These are phyloP conservation scores for Drosophila elegans DNA, from an alignment of 1,140 invertebrate species.

Conservation along the genomic window DNA sequence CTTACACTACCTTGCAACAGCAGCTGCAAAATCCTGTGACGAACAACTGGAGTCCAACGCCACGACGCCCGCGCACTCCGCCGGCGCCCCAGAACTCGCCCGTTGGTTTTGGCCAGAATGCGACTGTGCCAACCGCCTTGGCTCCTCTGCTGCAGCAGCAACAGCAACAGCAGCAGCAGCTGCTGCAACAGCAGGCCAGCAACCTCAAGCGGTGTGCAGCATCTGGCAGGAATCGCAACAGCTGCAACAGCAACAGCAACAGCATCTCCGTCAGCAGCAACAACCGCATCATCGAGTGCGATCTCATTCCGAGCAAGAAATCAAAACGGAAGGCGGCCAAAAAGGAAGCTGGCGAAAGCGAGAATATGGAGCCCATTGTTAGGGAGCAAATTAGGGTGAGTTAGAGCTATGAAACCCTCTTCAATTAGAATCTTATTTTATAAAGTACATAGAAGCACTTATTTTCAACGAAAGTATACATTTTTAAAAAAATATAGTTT, in stretches of 20 bases:
- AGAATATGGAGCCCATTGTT: conserved; percentile 48
- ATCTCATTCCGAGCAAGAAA: conserved; percentile 82
- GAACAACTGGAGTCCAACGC: conserved; percentile 62
- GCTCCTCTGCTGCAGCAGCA: conserved; percentile 63
- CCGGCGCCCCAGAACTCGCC: conserved; percentile 78
- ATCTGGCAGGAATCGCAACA: conserved; percentile 34
- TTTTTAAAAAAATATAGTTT: too few relatives aligned
- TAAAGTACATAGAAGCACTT: too few relatives aligned
- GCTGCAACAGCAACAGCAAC: conserved; percentile 60
- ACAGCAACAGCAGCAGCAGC: conserved; percentile 37
- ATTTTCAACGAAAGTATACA: too few relatives aligned
- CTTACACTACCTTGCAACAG: conserved; percentile 39
- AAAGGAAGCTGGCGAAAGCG: conserved; percentile 42
- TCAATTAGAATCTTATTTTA: too few relatives aligned
- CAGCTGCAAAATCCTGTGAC: conserved; percentile 36
- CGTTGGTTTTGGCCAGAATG: conserved; percentile 59
- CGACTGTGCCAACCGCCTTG: conserved; percentile 54
- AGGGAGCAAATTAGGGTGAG: conserved; percentile 73
- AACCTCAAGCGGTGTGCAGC: conserved; percentile 33
- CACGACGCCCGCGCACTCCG: conserved; percentile 65
- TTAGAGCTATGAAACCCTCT: too few relatives aligned
- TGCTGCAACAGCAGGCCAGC: conserved; percentile 12
- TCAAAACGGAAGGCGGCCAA: conserved; percentile 67
- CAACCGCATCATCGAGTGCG: conserved; percentile 77
- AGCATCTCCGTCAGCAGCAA: conserved; percentile 52